These are phyloP conservation scores for Hippolais icterina DNA, from an alignment of 2,113 vertebrate genomes.

Conservation along the genomic window DNA sequence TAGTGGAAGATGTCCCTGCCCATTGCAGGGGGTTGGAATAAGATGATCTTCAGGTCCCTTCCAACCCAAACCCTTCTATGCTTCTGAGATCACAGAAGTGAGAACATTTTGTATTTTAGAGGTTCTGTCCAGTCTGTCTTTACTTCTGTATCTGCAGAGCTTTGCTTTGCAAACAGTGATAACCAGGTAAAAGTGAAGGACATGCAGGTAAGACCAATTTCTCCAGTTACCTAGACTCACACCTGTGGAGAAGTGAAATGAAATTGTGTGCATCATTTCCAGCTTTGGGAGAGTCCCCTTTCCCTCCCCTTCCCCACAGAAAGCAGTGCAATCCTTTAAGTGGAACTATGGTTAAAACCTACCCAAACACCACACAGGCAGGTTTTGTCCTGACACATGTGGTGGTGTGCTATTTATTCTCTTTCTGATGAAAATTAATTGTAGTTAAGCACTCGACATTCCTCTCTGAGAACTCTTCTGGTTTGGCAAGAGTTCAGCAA, in stretches of 20 bases:
- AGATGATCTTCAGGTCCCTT: neutral
- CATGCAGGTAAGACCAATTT: neutral
- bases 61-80: neutral
- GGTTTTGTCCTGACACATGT: neutral
- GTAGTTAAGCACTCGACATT: neutral
- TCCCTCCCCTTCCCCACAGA: neutral
- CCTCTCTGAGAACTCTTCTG: neutral
- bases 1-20: neutral
- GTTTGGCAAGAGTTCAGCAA: neutral
- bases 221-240: neutral
- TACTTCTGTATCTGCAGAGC: neutral
- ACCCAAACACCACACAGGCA: neutral
- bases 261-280: neutral
- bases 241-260: neutral
- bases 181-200: neutral
- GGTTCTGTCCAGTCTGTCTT: neutral
- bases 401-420: neutral
- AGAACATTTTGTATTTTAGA: neutral
- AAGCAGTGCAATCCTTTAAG: neutral
- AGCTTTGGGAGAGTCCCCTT: neutral
- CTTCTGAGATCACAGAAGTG: neutral
- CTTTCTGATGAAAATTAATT: neutral
- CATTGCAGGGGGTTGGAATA: neutral
- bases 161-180: neutral
- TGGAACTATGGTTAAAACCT: neutral